Evolutionary conservation across 1,140 invertebrate species (phyloP).

Genomic region (Apis dorsata): DNA sequence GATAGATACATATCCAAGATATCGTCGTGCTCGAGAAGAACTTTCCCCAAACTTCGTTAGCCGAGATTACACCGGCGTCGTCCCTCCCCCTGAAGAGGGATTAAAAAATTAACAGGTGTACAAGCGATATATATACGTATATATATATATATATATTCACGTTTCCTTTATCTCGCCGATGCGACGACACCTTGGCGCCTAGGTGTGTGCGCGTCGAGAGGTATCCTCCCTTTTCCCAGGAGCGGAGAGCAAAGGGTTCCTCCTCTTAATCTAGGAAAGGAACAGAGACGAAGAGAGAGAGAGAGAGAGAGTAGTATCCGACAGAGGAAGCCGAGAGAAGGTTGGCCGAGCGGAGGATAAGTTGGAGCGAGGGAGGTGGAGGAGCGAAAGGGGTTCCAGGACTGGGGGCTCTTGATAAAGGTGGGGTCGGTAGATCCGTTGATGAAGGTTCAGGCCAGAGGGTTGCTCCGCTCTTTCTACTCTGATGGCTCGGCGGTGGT

Average conservation of each 20-base stretch:
- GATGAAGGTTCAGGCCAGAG: slow-evolving; percentile 80
- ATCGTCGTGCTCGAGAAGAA: slow-evolving; percentile 9
- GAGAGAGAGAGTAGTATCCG: slow-evolving; percentile 52
- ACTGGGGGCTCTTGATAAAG: slow-evolving; percentile 79
- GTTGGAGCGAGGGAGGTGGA: slow-evolving; percentile 19
- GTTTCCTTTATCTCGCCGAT: slow-evolving; percentile 52
- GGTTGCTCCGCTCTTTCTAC: slow-evolving; percentile 78
- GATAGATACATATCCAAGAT: not conserved
- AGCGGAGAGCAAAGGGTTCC: slow-evolving; percentile 63
- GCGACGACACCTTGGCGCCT: slow-evolving; percentile 73
- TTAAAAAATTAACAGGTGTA: slow-evolving; percentile 52
- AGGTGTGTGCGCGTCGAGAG: slow-evolving; percentile 67
- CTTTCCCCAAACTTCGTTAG: slow-evolving; percentile 41
- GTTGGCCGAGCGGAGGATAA: slow-evolving; percentile 32
- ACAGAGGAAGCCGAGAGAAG: slow-evolving; percentile 47
- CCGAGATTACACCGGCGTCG: slow-evolving; percentile 36
- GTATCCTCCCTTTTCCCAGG: slow-evolving; percentile 69
- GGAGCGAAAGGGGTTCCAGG: slow-evolving; percentile 64
- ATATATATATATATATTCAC: not conserved
- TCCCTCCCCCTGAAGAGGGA: slow-evolving; percentile 7
- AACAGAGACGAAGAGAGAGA: slow-evolving; percentile 23
- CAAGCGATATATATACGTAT: slow-evolving; percentile 37
- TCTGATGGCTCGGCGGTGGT: slow-evolving; percentile 72
- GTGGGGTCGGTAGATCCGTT: slow-evolving; percentile 79
- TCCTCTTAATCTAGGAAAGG: slow-evolving; percentile 78